A percentile compares a stretch with the other conserved stretches of the same genome.
Conservation (phyloP, 2,888 invertebrate genomes). For the Diarsia dahlii region DNA sequence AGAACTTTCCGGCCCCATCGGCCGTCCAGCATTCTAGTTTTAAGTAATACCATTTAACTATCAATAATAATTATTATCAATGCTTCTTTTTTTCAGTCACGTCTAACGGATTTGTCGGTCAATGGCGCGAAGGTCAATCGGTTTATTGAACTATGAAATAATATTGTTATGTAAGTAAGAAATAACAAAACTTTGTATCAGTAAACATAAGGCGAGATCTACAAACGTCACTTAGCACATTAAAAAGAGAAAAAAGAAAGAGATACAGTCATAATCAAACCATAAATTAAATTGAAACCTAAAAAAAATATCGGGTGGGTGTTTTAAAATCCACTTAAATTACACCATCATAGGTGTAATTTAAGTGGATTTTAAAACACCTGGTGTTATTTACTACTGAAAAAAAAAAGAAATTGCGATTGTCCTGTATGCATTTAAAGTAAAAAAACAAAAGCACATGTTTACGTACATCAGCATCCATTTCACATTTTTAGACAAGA, state of each 20-base stretch:
- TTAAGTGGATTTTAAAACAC: background rate
- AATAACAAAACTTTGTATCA: background rate
- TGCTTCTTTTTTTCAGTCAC: conserved; percentile 36
- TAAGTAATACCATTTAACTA: no score
- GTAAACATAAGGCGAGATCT: background rate
- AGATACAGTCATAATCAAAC: no score
- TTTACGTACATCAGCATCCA: no score
- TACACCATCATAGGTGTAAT: no score
- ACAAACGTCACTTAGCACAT: background rate
- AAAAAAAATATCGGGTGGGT: no score
- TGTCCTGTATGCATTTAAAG: background rate
- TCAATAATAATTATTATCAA: no score
- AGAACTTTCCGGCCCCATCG: no score
- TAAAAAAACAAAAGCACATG: no score
- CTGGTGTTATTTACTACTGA: background rate
- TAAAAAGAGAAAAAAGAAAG: no score
- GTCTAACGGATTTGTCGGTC: conserved; percentile 55
- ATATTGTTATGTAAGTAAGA: conserved; percentile 39
- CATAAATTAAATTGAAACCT: no score
- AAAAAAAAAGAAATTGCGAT: background rate
- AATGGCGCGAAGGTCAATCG: conserved; percentile 40
- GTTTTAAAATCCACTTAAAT: no score
- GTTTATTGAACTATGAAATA: conserved; percentile 51
- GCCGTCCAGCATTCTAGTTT: no score
- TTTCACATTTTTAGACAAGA: background rate